phyloP scores from a whole-genome alignment of 2,113 vertebrate species.

The Myanophis thanlyinensis region DNA sequence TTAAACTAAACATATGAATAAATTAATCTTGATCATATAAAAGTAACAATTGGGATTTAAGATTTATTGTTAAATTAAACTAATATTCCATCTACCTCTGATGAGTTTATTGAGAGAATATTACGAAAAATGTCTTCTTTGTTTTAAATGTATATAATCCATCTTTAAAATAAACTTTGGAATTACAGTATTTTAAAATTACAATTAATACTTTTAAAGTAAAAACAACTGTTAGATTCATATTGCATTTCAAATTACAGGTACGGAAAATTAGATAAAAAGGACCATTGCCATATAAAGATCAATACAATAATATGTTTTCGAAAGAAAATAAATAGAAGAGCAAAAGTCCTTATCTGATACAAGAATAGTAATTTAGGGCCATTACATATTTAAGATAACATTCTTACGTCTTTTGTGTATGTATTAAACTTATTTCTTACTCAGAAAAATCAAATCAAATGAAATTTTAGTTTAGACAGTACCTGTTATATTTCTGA shows the following conservation, averaged over 20 bases:
- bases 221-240: not conserved
- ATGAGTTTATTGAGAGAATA: not conserved
- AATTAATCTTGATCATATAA: not conserved
- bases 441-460: not conserved
- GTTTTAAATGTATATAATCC: not conserved
- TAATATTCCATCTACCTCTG: not conserved
- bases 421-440: not conserved
- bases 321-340: not conserved
- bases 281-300: not conserved
- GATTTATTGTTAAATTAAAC: not conserved
- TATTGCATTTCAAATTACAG: not conserved
- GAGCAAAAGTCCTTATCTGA: not conserved
- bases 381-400: not conserved
- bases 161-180: not conserved
- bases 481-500: constrained; percentile 76
- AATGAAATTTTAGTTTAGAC: not conserved
- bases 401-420: not conserved
- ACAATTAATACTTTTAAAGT: not conserved
- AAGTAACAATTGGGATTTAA: not conserved
- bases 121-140: not conserved
- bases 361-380: not conserved
- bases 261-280: not conserved
- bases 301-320: not conserved
- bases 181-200: not conserved
- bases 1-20: not conserved